phyloP scores from a whole-genome alignment of 92 coral and sea anemone species.

The Epizoanthus rinbou region DNA sequence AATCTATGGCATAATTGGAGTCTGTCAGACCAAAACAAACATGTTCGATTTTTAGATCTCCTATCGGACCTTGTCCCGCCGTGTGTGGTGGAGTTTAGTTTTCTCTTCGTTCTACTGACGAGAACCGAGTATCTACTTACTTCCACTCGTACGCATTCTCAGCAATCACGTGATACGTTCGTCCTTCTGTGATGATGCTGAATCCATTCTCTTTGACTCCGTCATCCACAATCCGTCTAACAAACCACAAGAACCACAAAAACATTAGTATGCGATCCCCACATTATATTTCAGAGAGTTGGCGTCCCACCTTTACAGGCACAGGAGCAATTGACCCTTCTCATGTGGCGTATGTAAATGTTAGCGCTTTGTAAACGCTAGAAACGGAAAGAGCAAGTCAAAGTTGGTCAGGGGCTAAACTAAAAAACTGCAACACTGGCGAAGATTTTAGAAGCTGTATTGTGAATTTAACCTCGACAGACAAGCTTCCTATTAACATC shows the following conservation, averaged over 20 bases:
- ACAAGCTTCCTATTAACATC: too few relatives aligned
- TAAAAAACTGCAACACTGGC: too few relatives aligned
- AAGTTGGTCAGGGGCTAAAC: too few relatives aligned
- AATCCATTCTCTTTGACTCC: constrained; percentile 98
- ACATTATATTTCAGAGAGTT: background rate
- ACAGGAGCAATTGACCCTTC: too few relatives aligned
- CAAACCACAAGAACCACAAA: constrained; percentile 18
- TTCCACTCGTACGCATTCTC: constrained; percentile 97
- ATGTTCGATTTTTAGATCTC: too few relatives aligned
- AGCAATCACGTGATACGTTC: constrained; percentile 94
- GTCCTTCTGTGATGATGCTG: constrained; percentile 88
- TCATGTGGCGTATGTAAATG: too few relatives aligned
- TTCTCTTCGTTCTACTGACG: too few relatives aligned
- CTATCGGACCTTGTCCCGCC: too few relatives aligned
- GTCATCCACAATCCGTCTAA: constrained; percentile 90
- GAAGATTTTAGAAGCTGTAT: too few relatives aligned
- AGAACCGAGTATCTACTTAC: constrained; percentile 55
- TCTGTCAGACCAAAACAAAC: background rate
- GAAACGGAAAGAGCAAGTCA: too few relatives aligned
- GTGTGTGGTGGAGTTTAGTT: background rate
- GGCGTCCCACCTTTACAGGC: background rate
- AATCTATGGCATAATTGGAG: background rate
- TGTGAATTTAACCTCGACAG: too few relatives aligned
- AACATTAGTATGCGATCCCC: background rate
- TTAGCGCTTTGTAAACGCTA: too few relatives aligned